Conservation (phyloP, 2,888 invertebrate species). For the Helleia helle region DNA sequence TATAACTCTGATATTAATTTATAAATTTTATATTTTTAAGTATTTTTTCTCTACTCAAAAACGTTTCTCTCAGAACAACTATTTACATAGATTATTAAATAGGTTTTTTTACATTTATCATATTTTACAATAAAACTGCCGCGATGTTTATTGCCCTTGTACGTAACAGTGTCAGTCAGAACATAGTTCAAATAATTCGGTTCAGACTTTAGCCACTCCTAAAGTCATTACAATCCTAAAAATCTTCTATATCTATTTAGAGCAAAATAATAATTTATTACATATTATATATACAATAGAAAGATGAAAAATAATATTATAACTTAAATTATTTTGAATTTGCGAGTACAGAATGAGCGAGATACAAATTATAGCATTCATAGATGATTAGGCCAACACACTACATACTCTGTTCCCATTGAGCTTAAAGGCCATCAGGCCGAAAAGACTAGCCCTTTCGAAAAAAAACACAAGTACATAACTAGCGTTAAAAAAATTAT, state of each 20-base stretch:
- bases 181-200: constrained; percentile 5
- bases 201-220: constrained; percentile 1
- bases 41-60: background rate
- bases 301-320: background rate
- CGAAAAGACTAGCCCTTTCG: too few species aligned
- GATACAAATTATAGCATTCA: background rate
- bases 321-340: background rate
- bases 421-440: too few species aligned
- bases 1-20: constrained; percentile 5
- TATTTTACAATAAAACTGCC: constrained; percentile 1
- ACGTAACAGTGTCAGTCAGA: constrained; percentile 8
- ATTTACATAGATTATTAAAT: constrained; percentile 3
- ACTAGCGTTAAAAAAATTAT: too few species aligned
- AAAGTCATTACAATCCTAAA: constrained; percentile 4
- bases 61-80: background rate
- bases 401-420: too few species aligned
- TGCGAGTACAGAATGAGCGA: constrained; percentile 8
- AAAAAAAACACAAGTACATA: too few species aligned
- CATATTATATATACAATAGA: background rate
- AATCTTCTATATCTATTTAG: background rate
- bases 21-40: background rate
- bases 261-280: background rate
- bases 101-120: constrained; percentile 1
- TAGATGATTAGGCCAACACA: constrained; percentile 3
- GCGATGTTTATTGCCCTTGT: constrained; percentile 8